Percentiles rank a stretch among this genome's conserved stretches.
These are phyloP conservation scores for Vanessa tameamea DNA, from an alignment of 1,140 invertebrate species.

Conservation along the genomic window DNA sequence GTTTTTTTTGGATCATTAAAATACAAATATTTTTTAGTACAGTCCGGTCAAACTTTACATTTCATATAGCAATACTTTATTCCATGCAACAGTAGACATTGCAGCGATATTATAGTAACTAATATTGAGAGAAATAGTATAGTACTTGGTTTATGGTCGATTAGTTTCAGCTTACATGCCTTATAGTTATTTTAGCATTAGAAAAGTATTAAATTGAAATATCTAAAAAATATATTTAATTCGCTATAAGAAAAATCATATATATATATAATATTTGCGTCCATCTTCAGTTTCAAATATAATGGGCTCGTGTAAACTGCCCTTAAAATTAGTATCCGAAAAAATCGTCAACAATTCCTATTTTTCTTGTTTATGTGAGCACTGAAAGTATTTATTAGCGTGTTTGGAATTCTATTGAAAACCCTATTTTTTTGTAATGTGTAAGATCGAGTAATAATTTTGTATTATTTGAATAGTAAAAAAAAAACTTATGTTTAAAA, in stretches of 20 bases:
- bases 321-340: not conserved
- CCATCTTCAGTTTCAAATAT: not conserved
- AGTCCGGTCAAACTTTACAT: not conserved
- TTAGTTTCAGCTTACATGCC: constrained; percentile 25
- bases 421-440: constrained; percentile 6
- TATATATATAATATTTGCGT: constrained; percentile 1
- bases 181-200: constrained; percentile 5
- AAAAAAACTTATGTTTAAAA: not conserved
- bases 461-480: not conserved
- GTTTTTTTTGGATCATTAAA: too few species aligned
- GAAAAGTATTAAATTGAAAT: not conserved
- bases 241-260: not conserved
- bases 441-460: constrained; percentile 16
- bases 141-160: constrained; percentile 7
- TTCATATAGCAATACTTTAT: constrained; percentile 1
- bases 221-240: not conserved
- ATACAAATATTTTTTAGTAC: too few species aligned
- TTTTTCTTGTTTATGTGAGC: not conserved
- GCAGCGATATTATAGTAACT: constrained; percentile 15
- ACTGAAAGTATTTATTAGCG: constrained; percentile 1
- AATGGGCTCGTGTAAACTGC: not conserved
- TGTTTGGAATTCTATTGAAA: not conserved
- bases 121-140: constrained; percentile 29
- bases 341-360: too few species aligned
- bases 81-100: constrained; percentile 5